These are phyloP conservation scores for Epistrophe eligans DNA, from an alignment of 2,888 invertebrate species.

Conservation along the genomic window DNA sequence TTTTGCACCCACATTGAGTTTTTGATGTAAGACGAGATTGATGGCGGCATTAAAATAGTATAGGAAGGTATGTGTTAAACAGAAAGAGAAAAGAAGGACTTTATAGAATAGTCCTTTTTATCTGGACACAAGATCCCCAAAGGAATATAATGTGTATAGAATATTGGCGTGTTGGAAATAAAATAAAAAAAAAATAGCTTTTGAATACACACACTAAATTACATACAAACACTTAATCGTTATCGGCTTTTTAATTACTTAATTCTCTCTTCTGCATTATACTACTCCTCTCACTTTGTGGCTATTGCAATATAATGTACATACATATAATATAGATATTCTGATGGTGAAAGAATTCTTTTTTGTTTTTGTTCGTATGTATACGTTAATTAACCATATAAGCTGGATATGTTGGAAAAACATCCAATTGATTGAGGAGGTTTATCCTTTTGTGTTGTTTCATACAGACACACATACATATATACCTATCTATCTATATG, in stretches of 20 bases:
- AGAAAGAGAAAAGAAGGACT: conserved; percentile 8
- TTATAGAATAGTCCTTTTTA: not conserved
- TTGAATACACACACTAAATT: conserved; percentile 29
- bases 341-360: conserved; percentile 32
- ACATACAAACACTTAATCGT: conserved; percentile 50
- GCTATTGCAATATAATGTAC: not conserved
- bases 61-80: not conserved
- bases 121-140: conserved; percentile 50
- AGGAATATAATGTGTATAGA: conserved; percentile 30
- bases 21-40: conserved; percentile 32
- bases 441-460: conserved; percentile 45
- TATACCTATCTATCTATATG: not conserved
- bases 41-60: not conserved
- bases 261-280: conserved; percentile 45
- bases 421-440: conserved; percentile 58
- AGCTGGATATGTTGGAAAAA: conserved; percentile 35
- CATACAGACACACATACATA: not conserved
- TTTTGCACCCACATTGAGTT: conserved; percentile 34
- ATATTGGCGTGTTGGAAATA: conserved; percentile 25
- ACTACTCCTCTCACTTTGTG: not conserved
- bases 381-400: conserved; percentile 68
- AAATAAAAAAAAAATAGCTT: conserved; percentile 3
- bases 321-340: not conserved
- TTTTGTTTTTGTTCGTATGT: conserved; percentile 47
- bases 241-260: conserved; percentile 75